Conservation (phyloP, 2,113 vertebrate genomes). For the Ophiodon elongatus region DNA sequence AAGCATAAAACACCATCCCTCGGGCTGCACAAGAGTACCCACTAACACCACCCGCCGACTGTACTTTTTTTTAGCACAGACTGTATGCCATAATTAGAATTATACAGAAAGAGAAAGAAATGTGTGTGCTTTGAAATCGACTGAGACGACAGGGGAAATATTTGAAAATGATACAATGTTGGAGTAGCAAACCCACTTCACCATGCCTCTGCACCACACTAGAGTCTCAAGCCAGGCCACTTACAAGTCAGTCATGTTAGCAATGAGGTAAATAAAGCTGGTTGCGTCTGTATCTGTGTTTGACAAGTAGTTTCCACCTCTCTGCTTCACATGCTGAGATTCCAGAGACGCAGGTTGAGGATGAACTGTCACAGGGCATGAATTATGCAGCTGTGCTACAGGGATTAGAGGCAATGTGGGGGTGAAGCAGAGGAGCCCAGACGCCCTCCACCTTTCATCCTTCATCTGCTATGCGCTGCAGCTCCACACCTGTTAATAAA, state of each 20-base stretch:
- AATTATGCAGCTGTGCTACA: conserved; percentile 76
- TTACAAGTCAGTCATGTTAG: conserved; percentile 17
- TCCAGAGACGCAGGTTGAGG: conserved; percentile 35
- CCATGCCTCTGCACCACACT: conserved; percentile 50
- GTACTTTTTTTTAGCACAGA: conserved; percentile 6
- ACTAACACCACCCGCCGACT: conserved; percentile 40
- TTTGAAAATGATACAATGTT: conserved; percentile 58
- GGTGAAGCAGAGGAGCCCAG: conserved; percentile 64
- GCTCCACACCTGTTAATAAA: conserved; percentile 82
- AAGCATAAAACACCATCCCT: conserved; percentile 71
- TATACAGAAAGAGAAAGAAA: conserved; percentile 33
- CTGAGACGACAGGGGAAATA: conserved; percentile 43
- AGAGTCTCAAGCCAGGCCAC: conserved; percentile 23
- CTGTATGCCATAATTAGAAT: conserved; percentile 56
- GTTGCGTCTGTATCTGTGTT: conserved; percentile 26
- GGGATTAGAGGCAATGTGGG: conserved; percentile 65
- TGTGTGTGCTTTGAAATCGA: conserved; percentile 44
- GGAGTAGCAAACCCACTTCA: conserved; percentile 45
- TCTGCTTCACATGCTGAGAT: conserved; percentile 46
- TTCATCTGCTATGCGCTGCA: conserved; percentile 74
- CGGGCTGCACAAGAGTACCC: conserved; percentile 52
- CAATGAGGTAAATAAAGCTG: conserved; percentile 38
- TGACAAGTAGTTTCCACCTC: conserved; percentile 48
- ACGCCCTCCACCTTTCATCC: conserved; percentile 58
- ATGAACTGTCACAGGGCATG: conserved; percentile 74